Conservation (phyloP, 1,140 invertebrate genomes). For the Tetragonula clypearis region DNA sequence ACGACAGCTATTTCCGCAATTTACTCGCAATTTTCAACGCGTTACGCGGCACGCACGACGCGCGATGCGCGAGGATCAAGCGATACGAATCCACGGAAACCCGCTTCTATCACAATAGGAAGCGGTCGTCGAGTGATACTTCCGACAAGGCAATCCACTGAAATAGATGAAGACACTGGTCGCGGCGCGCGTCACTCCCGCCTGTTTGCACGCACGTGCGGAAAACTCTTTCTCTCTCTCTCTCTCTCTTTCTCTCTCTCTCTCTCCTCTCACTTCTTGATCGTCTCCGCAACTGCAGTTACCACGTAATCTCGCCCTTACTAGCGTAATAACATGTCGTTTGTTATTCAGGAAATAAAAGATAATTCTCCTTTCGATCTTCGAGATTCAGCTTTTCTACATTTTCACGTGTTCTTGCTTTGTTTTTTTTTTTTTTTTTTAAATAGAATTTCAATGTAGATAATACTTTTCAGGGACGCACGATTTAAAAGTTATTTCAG, state of each 20-base stretch:
- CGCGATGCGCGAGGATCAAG: slow-evolving; percentile 3
- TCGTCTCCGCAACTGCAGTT: background rate
- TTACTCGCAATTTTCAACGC: background rate
- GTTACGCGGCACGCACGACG: background rate
- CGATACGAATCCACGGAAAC: slow-evolving; percentile 30
- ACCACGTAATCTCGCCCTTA: background rate
- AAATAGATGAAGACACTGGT: slow-evolving; percentile 67
- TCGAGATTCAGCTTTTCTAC: no score
- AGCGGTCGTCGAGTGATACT: slow-evolving; percentile 63
- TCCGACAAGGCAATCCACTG: slow-evolving; percentile 69
- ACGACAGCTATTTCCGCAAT: background rate
- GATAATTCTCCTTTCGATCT: background rate
- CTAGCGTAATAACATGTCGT: background rate
- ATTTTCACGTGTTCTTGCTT: no score
- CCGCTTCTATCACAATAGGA: slow-evolving; percentile 63
- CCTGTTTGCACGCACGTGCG: slow-evolving; percentile 2
- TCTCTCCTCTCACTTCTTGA: background rate
- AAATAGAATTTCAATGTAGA: no score
- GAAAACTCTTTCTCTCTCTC: background rate
- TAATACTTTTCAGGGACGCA: no score
- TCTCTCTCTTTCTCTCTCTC: no score
- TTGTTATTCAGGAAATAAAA: slow-evolving; percentile 32
- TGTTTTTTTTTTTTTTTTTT: no score
- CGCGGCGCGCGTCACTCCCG: slow-evolving; percentile 28
- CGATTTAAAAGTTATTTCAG: no score